Conservation (phyloP, 2,888 invertebrate genomes). For the Lycia hirtaria region DNA sequence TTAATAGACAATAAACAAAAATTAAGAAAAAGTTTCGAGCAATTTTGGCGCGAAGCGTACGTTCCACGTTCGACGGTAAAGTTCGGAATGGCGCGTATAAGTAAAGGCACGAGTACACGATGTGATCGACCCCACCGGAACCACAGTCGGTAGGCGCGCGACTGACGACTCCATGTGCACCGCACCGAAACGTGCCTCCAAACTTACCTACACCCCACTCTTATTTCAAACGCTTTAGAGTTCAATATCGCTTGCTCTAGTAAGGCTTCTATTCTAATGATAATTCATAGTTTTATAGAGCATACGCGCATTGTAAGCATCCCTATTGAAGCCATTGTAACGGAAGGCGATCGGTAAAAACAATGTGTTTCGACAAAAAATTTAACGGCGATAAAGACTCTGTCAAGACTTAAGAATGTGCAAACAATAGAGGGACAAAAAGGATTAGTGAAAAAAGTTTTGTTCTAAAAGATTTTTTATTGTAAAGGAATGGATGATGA, state of each 20-base stretch:
- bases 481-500: constrained; percentile 1
- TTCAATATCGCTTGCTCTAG: constrained; percentile 33
- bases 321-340: constrained; percentile 72
- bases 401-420: constrained; percentile 55
- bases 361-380: constrained; percentile 60
- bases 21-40: constrained; percentile 39
- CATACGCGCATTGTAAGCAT: constrained; percentile 77
- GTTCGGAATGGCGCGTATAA: constrained; percentile 58
- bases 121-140: constrained; percentile 86
- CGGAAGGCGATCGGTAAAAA: constrained; percentile 67
- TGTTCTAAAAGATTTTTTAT: background rate
- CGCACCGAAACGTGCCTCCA: constrained; percentile 76
- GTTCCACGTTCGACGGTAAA: constrained; percentile 60
- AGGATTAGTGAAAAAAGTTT: background rate
- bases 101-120: constrained; percentile 71
- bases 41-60: constrained; percentile 68
- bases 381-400: constrained; percentile 56
- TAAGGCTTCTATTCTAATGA: constrained; percentile 56
- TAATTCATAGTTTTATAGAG: constrained; percentile 76
- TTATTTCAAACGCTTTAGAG: constrained; percentile 46
- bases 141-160: constrained; percentile 82
- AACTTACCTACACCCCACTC: constrained; percentile 31
- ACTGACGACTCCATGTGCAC: constrained; percentile 81
- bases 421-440: constrained; percentile 14
- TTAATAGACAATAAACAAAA: constrained; percentile 24